Percentiles rank a stretch among this genome's conserved stretches.
phyloP scores from a whole-genome alignment of 2,797 vertebrate genomes.

The Garrulus glandarius region DNA sequence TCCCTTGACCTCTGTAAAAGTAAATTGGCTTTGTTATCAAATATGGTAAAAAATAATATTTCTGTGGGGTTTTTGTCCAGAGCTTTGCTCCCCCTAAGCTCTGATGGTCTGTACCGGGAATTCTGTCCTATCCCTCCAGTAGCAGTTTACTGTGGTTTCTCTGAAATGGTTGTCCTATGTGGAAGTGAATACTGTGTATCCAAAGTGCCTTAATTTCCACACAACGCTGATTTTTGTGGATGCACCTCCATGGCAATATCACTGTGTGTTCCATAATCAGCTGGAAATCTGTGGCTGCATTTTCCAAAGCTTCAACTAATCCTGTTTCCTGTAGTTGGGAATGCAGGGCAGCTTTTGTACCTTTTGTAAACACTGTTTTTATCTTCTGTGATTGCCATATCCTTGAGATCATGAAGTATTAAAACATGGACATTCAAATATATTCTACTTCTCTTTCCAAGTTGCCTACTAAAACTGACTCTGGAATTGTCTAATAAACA shows the following conservation, averaged over 20 bases:
- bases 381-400: not conserved
- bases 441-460: not conserved
- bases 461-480: slow-evolving; percentile 48
- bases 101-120: not conserved
- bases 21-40: not conserved
- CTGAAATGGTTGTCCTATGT: not conserved
- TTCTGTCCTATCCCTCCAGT: not conserved
- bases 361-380: slow-evolving; percentile 29
- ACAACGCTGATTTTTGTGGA: not conserved
- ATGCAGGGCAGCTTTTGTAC: slow-evolving; percentile 1
- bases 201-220: slow-evolving; percentile 55
- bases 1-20: not conserved
- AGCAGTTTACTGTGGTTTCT: not conserved
- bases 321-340: not conserved
- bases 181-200: slow-evolving; percentile 4
- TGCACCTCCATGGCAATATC: not conserved
- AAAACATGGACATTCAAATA: not conserved
- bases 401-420: not conserved
- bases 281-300: not conserved
- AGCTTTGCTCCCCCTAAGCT: not conserved
- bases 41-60: not conserved
- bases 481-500: slow-evolving; percentile 39
- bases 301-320: not conserved
- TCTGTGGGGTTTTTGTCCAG: not conserved
- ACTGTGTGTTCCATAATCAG: not conserved